These are phyloP conservation scores for Thumatha senex DNA, from an alignment of 2,888 invertebrate genomes.

Conservation along the genomic window DNA sequence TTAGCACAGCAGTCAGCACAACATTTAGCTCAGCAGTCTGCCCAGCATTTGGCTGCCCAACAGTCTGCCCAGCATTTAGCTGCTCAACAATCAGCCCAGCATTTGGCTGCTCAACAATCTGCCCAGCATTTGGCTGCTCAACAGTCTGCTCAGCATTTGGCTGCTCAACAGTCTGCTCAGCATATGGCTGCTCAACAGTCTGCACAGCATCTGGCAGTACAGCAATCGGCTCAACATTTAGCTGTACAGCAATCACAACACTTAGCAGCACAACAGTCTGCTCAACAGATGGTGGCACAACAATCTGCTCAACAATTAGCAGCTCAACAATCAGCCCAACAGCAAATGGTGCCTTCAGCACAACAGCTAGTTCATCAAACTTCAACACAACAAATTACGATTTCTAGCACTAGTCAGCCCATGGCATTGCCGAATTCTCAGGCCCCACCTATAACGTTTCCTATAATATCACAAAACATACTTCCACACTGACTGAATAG, in stretches of 20 bases:
- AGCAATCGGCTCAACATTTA: slow-evolving; percentile 46
- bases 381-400: slow-evolving; percentile 76
- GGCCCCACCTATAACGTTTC: slow-evolving; percentile 74
- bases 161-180: slow-evolving; percentile 52
- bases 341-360: slow-evolving; percentile 66
- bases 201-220: slow-evolving; percentile 51
- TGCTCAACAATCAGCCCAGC: slow-evolving; percentile 61
- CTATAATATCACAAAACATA: slow-evolving; percentile 78
- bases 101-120: slow-evolving; percentile 57
- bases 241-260: slow-evolving; percentile 64
- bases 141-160: slow-evolving; percentile 56
- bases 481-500: slow-evolving; percentile 60
- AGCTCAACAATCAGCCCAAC: slow-evolving; percentile 72
- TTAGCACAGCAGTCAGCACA: slow-evolving; percentile 68
- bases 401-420: slow-evolving; percentile 76
- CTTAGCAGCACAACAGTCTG: slow-evolving; percentile 58
- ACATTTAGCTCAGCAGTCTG: slow-evolving; percentile 54
- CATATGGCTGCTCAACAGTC: slow-evolving; percentile 54
- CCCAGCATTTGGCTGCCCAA: slow-evolving; percentile 53
- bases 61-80: slow-evolving; percentile 60
- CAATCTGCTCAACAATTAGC: slow-evolving; percentile 70
- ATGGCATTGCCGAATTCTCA: slow-evolving; percentile 76
- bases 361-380: slow-evolving; percentile 75
- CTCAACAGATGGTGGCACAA: slow-evolving; percentile 57
- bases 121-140: slow-evolving; percentile 63